Conservation (phyloP, 1,140 invertebrate genomes). For the Drosophila subobscura region DNA sequence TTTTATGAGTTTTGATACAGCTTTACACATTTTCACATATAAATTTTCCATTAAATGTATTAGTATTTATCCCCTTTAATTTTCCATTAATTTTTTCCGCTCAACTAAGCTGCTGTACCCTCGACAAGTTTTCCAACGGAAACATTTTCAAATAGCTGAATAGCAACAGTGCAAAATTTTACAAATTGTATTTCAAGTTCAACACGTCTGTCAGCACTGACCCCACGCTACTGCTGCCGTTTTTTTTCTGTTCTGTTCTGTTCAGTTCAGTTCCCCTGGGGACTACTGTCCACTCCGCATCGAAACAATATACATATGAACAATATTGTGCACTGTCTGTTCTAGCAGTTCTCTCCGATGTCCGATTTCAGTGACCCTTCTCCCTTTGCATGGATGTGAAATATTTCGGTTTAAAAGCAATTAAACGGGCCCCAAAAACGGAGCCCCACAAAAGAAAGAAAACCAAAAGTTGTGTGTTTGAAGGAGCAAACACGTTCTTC, state of each 20-base stretch:
- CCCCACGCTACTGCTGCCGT: neutral
- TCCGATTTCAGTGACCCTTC: no score
- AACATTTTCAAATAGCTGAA: constrained; percentile 7
- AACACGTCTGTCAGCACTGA: constrained; percentile 27
- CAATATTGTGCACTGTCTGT: constrained; percentile 18
- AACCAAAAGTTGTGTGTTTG: constrained; percentile 18
- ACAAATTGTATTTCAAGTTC: constrained; percentile 47
- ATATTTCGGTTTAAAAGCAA: constrained; percentile 22
- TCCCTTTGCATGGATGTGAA: neutral
- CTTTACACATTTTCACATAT: no score
- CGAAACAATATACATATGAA: constrained; percentile 14
- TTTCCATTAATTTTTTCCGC: neutral
- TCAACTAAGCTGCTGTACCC: neutral
- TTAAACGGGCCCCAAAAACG: constrained; percentile 23
- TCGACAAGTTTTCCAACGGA: neutral
- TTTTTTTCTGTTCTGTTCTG: no score
- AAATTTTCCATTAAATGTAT: no score
- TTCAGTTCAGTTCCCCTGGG: constrained; percentile 1
- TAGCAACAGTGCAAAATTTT: constrained; percentile 4
- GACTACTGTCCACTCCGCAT: constrained; percentile 14
- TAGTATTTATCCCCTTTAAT: no score
- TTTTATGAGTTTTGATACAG: no score
- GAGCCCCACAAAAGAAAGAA: constrained; percentile 17
- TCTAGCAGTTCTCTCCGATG: neutral
- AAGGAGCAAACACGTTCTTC: constrained; percentile 39